Evolutionary conservation across 1,140 invertebrate species (phyloP), one percentile per base, ranked within the genome.

Genomic region (Lutraria rhynchaena): DNA sequence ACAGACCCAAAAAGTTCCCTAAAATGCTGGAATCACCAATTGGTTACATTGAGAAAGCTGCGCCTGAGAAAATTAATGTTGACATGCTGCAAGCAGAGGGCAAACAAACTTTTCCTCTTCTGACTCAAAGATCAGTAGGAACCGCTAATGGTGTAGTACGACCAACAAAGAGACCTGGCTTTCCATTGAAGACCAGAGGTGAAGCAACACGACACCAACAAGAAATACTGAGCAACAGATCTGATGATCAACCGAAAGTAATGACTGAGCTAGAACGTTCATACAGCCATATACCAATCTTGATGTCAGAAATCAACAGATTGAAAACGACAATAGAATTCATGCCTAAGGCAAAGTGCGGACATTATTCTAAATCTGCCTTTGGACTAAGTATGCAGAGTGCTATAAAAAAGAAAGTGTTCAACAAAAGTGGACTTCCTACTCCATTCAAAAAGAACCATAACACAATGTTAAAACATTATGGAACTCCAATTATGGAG

Each of bases 391-490:
- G 44, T 41, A 69, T 80, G 65, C 63, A 80, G 24, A 70, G 35
- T 58, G 51, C 65, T 57, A 70, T 70, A 11, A 55, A 63, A n/a
- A 80, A 80, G 51, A 80, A 70, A 44, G 76, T 80, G 63, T 63
- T 80, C 11, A 80, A 69, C n/a, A 69, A 57, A 24, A 24, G 1
- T 31, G 24, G 31, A n/a, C 60, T 80, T 31, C 76, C 63, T 33
- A 63, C 55, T n/a, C 33, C 76, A 19, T 80, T 80, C 49, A 80
- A 51, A 37, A 80, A 80, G 44, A 80, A 58, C 19, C 24, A 70
- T 57, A 80, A 80, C 41, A 80, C 76, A 15, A 51, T 67, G 27
- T 33, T 80, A 49, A 80, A 70, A 35, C 65, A 69, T 46, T 80
- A 80, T 51, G 63, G 63, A 17, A 35, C 35, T 37, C 53, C 76